These are phyloP conservation scores for Limonius californicus DNA, from an alignment of 1,140 invertebrate genomes.

Conservation along the genomic window DNA sequence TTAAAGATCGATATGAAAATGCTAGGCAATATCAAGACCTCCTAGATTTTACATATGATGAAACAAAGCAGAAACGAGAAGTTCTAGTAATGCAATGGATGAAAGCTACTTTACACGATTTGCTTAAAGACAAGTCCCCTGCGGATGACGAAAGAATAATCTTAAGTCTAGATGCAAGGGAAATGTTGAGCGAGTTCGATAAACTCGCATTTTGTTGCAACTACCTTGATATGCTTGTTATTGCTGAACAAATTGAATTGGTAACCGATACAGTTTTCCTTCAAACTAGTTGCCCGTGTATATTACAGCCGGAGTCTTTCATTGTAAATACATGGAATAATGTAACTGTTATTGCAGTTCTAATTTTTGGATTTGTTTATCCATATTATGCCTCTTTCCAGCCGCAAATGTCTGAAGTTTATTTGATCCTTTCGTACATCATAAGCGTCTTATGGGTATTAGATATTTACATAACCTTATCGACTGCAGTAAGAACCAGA, in stretches of 20 bases:
- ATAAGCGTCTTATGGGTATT: constrained; percentile 17
- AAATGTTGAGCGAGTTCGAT: background rate
- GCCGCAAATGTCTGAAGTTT: background rate
- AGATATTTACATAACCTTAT: constrained; percentile 24
- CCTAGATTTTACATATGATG: background rate
- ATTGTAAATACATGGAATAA: constrained; percentile 18
- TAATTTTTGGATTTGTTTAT: background rate
- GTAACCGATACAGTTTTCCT: constrained; percentile 23
- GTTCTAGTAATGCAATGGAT: constrained; percentile 17
- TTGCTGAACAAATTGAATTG: constrained; percentile 20
- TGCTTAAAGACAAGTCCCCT: background rate
- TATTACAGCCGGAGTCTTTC: constrained; percentile 24
- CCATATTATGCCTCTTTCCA: constrained; percentile 10
- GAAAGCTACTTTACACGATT: constrained; percentile 11
- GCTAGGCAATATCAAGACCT: constrained; percentile 5
- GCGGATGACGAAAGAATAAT: background rate
- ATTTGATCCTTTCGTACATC: background rate
- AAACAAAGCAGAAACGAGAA: background rate
- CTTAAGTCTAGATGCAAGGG: background rate
- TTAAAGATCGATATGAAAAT: background rate
- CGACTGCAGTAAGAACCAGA: constrained; percentile 21
- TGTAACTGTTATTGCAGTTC: background rate
- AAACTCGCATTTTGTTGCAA: constrained; percentile 20
- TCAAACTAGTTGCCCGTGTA: constrained; percentile 20
- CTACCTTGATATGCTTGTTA: constrained; percentile 23